These are phyloP conservation scores for Oppia nitens DNA, from an alignment of 1,140 invertebrate genomes.

Conservation along the genomic window DNA sequence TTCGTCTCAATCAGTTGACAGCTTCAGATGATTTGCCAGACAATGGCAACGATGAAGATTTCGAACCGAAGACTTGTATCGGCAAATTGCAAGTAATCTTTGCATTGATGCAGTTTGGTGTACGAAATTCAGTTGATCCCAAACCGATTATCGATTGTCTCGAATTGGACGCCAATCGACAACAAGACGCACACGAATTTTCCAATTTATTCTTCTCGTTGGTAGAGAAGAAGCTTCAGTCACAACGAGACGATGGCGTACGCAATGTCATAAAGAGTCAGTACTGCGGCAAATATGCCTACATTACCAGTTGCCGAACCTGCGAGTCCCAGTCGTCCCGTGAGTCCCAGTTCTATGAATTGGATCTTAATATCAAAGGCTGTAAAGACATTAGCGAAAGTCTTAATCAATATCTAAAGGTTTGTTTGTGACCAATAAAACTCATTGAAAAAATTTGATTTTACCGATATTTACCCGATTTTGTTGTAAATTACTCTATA, in stretches of 20 bases:
- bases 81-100: conserved; percentile 49
- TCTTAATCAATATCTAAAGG: conserved; percentile 42
- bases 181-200: conserved; percentile 52
- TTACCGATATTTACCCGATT: not conserved
- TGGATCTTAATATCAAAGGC: conserved; percentile 43
- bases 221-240: conserved; percentile 37
- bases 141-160: conserved; percentile 41
- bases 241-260: conserved; percentile 29
- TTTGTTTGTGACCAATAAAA: conserved; percentile 18
- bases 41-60: not conserved
- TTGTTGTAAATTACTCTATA: conserved; percentile 2
- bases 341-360: conserved; percentile 44
- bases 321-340: conserved; percentile 41
- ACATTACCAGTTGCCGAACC: conserved; percentile 44
- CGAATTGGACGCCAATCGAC: conserved; percentile 43
- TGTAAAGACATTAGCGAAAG: conserved; percentile 39
- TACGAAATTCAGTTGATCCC: conserved; percentile 42
- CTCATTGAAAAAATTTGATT: not conserved
- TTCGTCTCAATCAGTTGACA: not conserved
- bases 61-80: conserved; percentile 28
- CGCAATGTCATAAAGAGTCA: conserved; percentile 39
- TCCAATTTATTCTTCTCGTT: conserved; percentile 46
- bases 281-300: conserved; percentile 44
- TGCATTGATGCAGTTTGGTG: conserved; percentile 43
- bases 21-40: not conserved